Base-by-base conservation (phyloP, 2,888 invertebrate genomes). In the Augiades crinisus region DNA sequence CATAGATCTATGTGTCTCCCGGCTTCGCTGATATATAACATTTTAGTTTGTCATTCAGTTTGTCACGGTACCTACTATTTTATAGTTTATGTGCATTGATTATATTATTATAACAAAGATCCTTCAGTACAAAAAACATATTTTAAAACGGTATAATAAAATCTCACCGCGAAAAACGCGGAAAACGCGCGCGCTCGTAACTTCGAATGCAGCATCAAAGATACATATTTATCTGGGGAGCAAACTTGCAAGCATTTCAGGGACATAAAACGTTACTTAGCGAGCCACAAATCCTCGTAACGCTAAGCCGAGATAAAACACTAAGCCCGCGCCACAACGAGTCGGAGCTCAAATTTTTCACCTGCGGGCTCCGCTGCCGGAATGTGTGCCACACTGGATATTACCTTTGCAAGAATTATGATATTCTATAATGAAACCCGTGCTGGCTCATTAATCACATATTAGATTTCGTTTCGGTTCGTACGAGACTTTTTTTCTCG, bases 201-300 rank as follows among this genome's bases (percentile, higher is more conserved):
- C 52, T 59, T 54, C 49, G 70, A 68, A 66, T 70, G 62, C 61
- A 68, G 60, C 64, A 65, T 68, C 61, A 65, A 67, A 75, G 72
- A 76, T 76, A 76, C 73, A 78, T 79, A 77, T 80, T 78, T 84
- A 84, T 85, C 81, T 79, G 67, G 73, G 73, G 75, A 81, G 70
- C 77, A 76, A 79, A 82, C 71, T 83, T 81, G 78, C 78, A 79
- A 76, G 75, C 78, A 74, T 78, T 81, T 69, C 78, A 71, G 75
- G 72, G 79, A 83, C 87, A 88, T 88, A 89, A 89, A 87, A 87
- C 85, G 76, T 87, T 87, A 85, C 86, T 87, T 88, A 87, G 86
- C 77, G 79, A 83, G 80, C 86, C 83, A 88, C 87, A 88, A 86
- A 89, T 89, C 81, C 86, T 88, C 81, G 86, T 88, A 88, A 88